These are phyloP conservation scores for Punctoribates punctum DNA, from an alignment of 2,888 invertebrate genomes.

Conservation along the genomic window DNA sequence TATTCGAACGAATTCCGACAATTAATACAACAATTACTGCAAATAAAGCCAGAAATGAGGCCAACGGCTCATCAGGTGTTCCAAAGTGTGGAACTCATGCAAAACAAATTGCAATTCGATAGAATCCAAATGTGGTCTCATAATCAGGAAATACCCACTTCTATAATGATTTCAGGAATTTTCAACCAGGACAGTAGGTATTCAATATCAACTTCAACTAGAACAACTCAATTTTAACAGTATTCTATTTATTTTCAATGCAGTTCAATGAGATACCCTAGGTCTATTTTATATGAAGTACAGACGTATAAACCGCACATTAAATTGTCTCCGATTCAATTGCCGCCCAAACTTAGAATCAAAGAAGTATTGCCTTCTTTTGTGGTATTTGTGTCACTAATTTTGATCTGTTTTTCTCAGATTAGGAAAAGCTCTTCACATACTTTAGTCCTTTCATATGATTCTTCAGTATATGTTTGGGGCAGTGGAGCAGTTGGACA, in stretches of 20 bases:
- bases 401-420: slow-evolving; percentile 46
- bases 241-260: too few relatives aligned
- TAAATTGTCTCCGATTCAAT: slow-evolving; percentile 56
- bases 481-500: slow-evolving; percentile 66
- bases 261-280: slow-evolving; percentile 17
- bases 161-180: slow-evolving; percentile 1
- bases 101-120: slow-evolving; percentile 14
- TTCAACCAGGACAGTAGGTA: slow-evolving; percentile 19
- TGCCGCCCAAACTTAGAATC: slow-evolving; percentile 60
- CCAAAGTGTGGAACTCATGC: slow-evolving; percentile 51
- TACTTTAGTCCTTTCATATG: slow-evolving; percentile 54
- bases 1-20: slow-evolving; percentile 64
- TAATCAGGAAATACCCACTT: slow-evolving; percentile 7
- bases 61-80: slow-evolving; percentile 64
- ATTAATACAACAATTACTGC: slow-evolving; percentile 62
- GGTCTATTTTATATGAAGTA: slow-evolving; percentile 57
- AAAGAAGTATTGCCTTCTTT: slow-evolving; percentile 52
- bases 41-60: slow-evolving; percentile 61
- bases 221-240: too few relatives aligned
- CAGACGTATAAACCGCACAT: slow-evolving; percentile 57
- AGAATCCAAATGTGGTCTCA: slow-evolving; percentile 4
- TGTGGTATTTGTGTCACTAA: neutral
- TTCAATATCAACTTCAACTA: too few relatives aligned
- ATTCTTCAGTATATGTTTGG: slow-evolving; percentile 64
- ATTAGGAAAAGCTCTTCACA: slow-evolving; percentile 54